Evolutionary conservation across 2,113 vertebrate genomes (phyloP).

Genomic region (Eclectus roratus): DNA sequence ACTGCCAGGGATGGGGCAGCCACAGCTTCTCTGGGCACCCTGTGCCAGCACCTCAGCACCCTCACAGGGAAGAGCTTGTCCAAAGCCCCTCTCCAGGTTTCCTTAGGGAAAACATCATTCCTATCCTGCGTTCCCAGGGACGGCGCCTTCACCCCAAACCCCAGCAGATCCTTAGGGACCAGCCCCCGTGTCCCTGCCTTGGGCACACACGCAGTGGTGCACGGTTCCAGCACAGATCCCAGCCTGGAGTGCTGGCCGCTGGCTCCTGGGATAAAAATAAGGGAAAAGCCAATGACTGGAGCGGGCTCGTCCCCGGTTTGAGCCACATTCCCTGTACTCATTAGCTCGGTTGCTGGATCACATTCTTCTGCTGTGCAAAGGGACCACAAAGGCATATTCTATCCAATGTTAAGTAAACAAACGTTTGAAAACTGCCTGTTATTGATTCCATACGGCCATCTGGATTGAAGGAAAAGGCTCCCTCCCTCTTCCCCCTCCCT

Average conservation of each 20-base stretch:
- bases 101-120: background rate
- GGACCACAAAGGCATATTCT: slow-evolving; percentile 61
- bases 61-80: no score
- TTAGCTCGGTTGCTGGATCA: slow-evolving; percentile 14
- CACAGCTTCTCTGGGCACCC: no score
- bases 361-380: slow-evolving; percentile 30
- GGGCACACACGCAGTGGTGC: accelerated
- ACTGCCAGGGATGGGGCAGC: no score
- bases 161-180: accelerated
- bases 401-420: slow-evolving; percentile 74
- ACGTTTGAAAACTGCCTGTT: slow-evolving; percentile 63
- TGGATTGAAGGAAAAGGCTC: slow-evolving; percentile 54
- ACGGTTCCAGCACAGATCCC: background rate
- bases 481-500: slow-evolving; percentile 1
- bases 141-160: accelerated
- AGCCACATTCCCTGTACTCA: background rate
- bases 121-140: accelerated
- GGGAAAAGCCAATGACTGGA: background rate
- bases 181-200: accelerated
- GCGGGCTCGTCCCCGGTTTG: background rate
- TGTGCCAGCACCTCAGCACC: no score
- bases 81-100: background rate
- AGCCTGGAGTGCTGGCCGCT: accelerated
- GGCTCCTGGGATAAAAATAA: background rate
- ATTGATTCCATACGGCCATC: slow-evolving; percentile 71